Evolutionary conservation across 2,113 vertebrate genomes (phyloP).

Genomic region (Dermatemys mawii): DNA sequence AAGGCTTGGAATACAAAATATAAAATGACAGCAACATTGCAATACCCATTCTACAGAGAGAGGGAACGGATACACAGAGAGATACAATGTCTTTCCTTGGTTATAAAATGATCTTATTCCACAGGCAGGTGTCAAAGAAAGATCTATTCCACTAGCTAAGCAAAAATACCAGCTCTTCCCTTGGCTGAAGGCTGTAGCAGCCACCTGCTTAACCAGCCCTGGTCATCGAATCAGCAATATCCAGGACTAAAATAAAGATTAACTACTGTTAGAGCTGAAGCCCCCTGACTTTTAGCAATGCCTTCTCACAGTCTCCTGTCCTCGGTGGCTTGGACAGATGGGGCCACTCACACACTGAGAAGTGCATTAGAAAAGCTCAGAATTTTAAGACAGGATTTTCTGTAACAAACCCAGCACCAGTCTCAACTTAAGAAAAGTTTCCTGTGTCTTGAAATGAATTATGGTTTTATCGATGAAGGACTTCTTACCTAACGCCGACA

Average conservation of each 20-base stretch:
- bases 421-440: not conserved
- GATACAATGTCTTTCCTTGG: conserved; percentile 5
- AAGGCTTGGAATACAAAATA: conserved; percentile 47
- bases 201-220: not conserved
- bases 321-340: rapidly evolving
- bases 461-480: not conserved
- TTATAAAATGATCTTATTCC: conserved; percentile 41
- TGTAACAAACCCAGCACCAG: rapidly evolving
- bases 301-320: not conserved
- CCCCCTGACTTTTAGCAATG: not conserved
- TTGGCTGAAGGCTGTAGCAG: not conserved
- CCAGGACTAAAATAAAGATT: not conserved
- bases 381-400: not conserved
- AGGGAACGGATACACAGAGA: conserved; percentile 41
- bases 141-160: not conserved
- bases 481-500: not conserved
- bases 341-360: not conserved
- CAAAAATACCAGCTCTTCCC: not conserved
- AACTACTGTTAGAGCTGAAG: not conserved
- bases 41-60: conserved; percentile 53
- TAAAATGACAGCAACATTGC: conserved; percentile 8
- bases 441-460: not conserved
- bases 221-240: not conserved
- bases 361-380: not conserved
- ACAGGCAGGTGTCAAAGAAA: conserved; percentile 28